A percentile compares a stretch with the other conserved stretches of the same genome.
phyloP scores from a whole-genome alignment of 2,797 vertebrate species.

The Diplodus sargus region DNA sequence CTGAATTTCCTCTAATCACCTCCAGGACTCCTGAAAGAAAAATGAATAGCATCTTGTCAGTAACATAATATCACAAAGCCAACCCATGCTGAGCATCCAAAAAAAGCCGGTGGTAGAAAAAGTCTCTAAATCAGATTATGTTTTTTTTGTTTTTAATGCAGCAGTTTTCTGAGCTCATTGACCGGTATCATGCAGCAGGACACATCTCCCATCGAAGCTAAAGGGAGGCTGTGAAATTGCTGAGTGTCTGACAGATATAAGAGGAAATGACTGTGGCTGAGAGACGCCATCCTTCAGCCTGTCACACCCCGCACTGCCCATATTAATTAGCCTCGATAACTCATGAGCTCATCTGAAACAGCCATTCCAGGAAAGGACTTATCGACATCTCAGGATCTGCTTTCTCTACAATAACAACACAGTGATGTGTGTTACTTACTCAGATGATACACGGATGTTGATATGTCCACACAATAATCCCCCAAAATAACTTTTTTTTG shows the following conservation, averaged over 20 bases:
- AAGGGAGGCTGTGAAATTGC: slow-evolving; percentile 24
- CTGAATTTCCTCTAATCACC: slow-evolving; percentile 60
- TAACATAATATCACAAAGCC: slow-evolving; percentile 26
- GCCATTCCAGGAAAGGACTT: slow-evolving; percentile 24
- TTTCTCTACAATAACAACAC: background rate
- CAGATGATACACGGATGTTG: background rate
- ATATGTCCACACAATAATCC: background rate
- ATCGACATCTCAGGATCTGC: slow-evolving; percentile 1
- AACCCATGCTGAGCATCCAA: slow-evolving; percentile 8
- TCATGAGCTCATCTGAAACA: slow-evolving; percentile 51
- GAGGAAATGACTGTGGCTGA: slow-evolving; percentile 58
- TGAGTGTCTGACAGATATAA: slow-evolving; percentile 68
- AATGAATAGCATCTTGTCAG: slow-evolving; percentile 42
- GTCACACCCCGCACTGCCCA: slow-evolving; percentile 60
- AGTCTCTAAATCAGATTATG: background rate
- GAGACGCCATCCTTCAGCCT: slow-evolving; percentile 67
- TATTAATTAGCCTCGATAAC: slow-evolving; percentile 67
- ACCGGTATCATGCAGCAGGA: slow-evolving; percentile 27
- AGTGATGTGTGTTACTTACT: background rate
- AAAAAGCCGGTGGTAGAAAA: slow-evolving; percentile 8
- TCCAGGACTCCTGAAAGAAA: slow-evolving; percentile 58
- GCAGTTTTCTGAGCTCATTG: slow-evolving; percentile 31
- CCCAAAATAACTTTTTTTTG: background rate
- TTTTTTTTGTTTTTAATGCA: background rate
- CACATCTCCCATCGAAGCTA: slow-evolving; percentile 27